Evolutionary conservation across 92 coral and sea anemone genomes (phyloP), one percentile per base, ranked within the genome.

Genomic region (Umimayanthus chanpuru): DNA sequence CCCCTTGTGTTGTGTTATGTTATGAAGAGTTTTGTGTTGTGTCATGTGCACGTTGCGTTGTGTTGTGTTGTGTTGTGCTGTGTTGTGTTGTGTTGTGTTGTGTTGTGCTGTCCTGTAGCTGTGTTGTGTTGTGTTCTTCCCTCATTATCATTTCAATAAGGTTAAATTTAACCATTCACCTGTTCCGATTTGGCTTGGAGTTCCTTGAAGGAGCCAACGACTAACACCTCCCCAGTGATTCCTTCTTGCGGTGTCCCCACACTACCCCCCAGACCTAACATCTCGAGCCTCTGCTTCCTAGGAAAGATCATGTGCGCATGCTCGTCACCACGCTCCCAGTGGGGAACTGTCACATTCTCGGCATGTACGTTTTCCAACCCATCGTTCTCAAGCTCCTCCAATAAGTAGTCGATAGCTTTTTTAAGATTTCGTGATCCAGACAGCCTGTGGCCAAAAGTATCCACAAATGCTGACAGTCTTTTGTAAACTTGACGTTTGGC

Each of bases 301-400:
- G 98, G 98, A 56, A 74, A 30, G 0, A 94, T 56, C 94, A 96
- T 93, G 10, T 80, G 85, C 0, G 98, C 98, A 6, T 96, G 91
- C 61, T 96, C 98, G n/a, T 90, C 58, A 28, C 98, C 98, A 36
- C 98, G 92, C 30, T 94, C 96, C 98, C 98, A 96, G 87, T 94
- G 98, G 2, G 95, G 88, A 3, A 96, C 94, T 30, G 86, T 81
- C 58, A 95, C 98, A 56, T 89, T 79, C 81, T 96, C 98, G 2
- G 96, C 98, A 55, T 96, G 98, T 2, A 96, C 98, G 76, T 95
- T 94, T 71, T 96, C 98, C 87, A 96, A 88, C 5, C 94, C 93
- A 41, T 96, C 98, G 1, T 75, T 81, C 83, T 92, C 72, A 18
- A 96, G 72, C 71, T 88, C 94, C 38, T 76, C 85, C 39, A 94